Evolutionary conservation across 2,888 invertebrate genomes (phyloP), one percentile per base, ranked within the genome.

Genomic region (Trilocha varians): DNA sequence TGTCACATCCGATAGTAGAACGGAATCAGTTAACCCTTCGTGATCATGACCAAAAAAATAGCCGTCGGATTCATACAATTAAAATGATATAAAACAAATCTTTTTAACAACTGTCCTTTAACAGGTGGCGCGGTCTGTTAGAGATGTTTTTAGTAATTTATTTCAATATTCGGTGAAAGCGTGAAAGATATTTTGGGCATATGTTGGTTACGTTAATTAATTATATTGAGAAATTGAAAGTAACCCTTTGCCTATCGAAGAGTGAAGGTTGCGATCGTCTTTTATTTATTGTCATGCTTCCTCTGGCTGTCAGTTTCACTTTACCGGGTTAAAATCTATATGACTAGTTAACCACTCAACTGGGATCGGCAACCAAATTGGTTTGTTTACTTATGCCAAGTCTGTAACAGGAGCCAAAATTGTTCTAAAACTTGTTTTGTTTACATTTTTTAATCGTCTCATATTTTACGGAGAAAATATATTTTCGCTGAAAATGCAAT

Each of bases 81-180:
- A 85, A 84, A 85, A 84, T 82, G 78, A 79, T 80, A 85, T 85
- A 84, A 84, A 84, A 84, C 83, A 84, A 84, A 85, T 84, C 83
- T 68, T 65, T 62, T 45, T 58, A 59, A 65, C 84, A 84, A 82
- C 82, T 80, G 84, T 74, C 79, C 77, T 58, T 65, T 69, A 77
- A 80, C 84, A 85, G 83, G 83, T 84, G 84, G 40, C 34, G 15
- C 1, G 44, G 39, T 3, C 46, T 46, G 46, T 46, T 25, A 25
- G 11, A 25, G 25, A 25, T 25, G 66, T 57, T 65, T 62, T 57
- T 59, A 16, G 17, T 13, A 42, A 42, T 38, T 42, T 42, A 42
- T 42, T 42, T 38, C 42, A 36, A 63, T 59, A 63, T 57, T 9
- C 46, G 63, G 78, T 71, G 84, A 85, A 85, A 85, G 84, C 84